Evolutionary conservation across 64 coral and sea anemone species (phyloP), one percentile per base, ranked within the genome.

Genomic region (Astreopora myriophthalma): DNA sequence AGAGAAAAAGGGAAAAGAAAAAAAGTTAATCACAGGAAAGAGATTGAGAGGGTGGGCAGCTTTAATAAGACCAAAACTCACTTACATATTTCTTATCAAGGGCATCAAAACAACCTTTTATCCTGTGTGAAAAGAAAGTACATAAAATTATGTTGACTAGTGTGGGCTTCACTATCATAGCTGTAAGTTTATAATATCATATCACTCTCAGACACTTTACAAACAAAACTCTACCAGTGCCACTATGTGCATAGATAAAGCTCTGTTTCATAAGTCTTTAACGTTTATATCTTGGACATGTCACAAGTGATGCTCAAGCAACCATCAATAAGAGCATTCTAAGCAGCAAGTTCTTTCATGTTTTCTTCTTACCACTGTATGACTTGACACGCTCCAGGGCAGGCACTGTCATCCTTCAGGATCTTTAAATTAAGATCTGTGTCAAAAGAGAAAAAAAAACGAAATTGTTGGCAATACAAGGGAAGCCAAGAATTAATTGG

Each of bases 401-500:
- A 96, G 30, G 95, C 87, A 70, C 95, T 96, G 42, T 96, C 95
- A 63, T 96, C 95, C 73, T 96, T 96, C 16, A 96, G 83, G 87
- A 96, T 96, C 79, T 96, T 96, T 74, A 96, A 75, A 90, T 96
- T 96, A 24, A 96, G 82, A 87, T 96, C 95, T 96, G 24, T 0
- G 44, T 30, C 30, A 37, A 73, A 77, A 82, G 51, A 31, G 2
- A 58, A 4, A 93, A 38, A 68, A 11, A 19, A 7, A 61, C 42
- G 23, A 19, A 34, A 23, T 34, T 14, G 39, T 27, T 55, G 51
- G 37, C 13, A 8, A 11, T 42, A 69, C 19, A 48, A 9, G 23
- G 16, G 32, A 2, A n/a, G n/a, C n/a, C n/a, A n/a, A n/a, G n/a
- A n/a, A n/a, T n/a, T n/a, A n/a, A n/a, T n/a, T n/a, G n/a, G n/a